A percentile compares a stretch with the other conserved stretches of the same genome.
These are phyloP conservation scores for Platycheirus rosarum DNA, from an alignment of 2,888 invertebrate species.

Conservation along the genomic window DNA sequence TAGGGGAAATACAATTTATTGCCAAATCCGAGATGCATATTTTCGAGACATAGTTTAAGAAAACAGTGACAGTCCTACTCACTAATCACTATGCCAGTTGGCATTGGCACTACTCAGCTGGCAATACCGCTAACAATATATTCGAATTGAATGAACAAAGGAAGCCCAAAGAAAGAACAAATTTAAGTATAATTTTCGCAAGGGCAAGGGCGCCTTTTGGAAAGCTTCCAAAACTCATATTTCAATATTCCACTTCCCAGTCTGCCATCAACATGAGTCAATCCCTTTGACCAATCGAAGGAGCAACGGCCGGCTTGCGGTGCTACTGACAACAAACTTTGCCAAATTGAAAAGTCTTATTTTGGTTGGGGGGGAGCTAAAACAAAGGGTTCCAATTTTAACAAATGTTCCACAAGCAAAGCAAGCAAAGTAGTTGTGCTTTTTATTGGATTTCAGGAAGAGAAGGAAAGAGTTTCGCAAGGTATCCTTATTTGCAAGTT, in stretches of 20 bases:
- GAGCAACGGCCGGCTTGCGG: conserved; percentile 19
- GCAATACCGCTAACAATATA: conserved; percentile 1
- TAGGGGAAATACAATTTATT: too few relatives aligned
- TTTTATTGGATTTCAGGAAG: conserved; percentile 14
- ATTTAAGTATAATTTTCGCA: conserved; percentile 28
- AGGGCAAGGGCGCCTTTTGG: conserved; percentile 50
- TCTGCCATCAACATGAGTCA: neutral
- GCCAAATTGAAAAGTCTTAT: conserved; percentile 63
- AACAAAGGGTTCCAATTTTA: conserved; percentile 30
- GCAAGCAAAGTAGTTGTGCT: conserved; percentile 30
- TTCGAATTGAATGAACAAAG: conserved; percentile 24
- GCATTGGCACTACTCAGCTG: neutral
- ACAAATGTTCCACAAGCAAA: conserved; percentile 60
- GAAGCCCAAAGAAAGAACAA: neutral
- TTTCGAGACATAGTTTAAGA: too few relatives aligned
- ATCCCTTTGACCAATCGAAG: conserved; percentile 59
- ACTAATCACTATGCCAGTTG: too few relatives aligned
- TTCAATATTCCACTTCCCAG: conserved; percentile 48
- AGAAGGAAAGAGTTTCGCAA: conserved; percentile 31
- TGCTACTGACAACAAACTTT: conserved; percentile 22
- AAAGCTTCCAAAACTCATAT: conserved; percentile 71
- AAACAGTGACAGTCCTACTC: too few relatives aligned
- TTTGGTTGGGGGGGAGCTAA: conserved; percentile 3
- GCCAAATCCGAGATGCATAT: too few relatives aligned
- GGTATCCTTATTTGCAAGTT: conserved; percentile 33